phyloP scores from a whole-genome alignment of 2,113 vertebrate genomes.

The Struthidea cinerea region DNA sequence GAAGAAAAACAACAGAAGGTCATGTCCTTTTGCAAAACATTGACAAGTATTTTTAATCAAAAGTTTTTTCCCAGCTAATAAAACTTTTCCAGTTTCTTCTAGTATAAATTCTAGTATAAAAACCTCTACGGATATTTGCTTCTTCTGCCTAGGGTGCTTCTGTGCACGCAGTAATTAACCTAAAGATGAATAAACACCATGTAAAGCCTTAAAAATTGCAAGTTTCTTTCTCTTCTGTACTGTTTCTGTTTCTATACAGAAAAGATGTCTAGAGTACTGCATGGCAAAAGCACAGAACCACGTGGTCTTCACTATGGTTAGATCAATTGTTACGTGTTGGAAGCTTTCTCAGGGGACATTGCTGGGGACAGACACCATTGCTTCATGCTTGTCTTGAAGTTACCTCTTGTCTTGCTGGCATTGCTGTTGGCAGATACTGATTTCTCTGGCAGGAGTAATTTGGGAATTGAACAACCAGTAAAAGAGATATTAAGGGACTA shows the following conservation, averaged over 20 bases:
- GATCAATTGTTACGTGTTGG: background rate
- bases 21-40: background rate
- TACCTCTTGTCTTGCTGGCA: background rate
- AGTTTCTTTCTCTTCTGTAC: background rate
- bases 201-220: background rate
- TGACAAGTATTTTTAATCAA: background rate
- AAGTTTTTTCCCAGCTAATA: background rate
- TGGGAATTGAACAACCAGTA: background rate
- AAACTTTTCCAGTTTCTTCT: background rate
- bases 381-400: background rate
- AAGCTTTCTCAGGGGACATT: background rate
- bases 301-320: background rate
- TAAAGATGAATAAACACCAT: background rate
- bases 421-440: background rate
- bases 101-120: background rate
- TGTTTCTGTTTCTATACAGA: background rate
- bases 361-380: background rate
- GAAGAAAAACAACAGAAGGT: background rate
- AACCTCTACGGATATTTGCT: background rate
- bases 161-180: background rate
- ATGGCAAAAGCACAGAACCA: background rate
- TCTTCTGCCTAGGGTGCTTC: background rate
- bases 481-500: background rate
- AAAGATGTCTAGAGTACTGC: background rate
- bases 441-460: background rate